Evolutionary conservation across 2,113 vertebrate genomes (phyloP).

Genomic region (Pedetes capensis): DNA sequence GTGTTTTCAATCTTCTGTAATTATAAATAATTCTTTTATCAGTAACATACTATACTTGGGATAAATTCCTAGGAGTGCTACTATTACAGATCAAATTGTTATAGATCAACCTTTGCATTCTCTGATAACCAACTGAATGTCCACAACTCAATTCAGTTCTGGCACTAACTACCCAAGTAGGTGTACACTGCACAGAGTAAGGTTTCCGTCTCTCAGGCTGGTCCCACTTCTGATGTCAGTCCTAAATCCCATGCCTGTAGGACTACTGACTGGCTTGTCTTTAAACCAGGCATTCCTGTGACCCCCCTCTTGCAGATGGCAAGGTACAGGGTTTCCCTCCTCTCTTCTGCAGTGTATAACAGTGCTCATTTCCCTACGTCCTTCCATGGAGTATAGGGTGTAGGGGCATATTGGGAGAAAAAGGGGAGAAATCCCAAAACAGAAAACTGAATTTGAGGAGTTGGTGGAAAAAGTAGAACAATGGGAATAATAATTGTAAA

Average conservation of each 20-base stretch:
- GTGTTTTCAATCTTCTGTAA: not conserved
- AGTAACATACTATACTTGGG: not conserved
- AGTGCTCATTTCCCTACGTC: not conserved
- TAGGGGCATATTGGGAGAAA: too few species aligned
- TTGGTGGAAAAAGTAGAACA: too few species aligned
- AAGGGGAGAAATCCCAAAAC: too few species aligned
- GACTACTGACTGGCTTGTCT: not conserved
- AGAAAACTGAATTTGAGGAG: too few species aligned
- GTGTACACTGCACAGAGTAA: not conserved
- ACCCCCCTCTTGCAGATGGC: not conserved
- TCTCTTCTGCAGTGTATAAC: not conserved
- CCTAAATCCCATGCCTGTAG: not conserved
- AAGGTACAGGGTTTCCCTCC: rapidly evolving
- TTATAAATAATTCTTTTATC: not conserved
- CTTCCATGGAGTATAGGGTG: not conserved
- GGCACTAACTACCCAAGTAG: not conserved
- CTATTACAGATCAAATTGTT: not conserved
- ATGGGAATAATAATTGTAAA: too few species aligned
- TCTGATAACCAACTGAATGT: not conserved
- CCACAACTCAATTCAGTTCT: not conserved
- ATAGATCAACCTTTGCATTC: not conserved
- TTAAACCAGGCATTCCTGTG: not conserved
- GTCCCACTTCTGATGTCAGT: not conserved
- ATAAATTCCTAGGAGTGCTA: not conserved
- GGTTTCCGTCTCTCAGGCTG: not conserved